Evolutionary conservation across 2,113 vertebrate species (phyloP), one percentile per base, ranked within the genome.

Genomic region (Plecotus auritus): DNA sequence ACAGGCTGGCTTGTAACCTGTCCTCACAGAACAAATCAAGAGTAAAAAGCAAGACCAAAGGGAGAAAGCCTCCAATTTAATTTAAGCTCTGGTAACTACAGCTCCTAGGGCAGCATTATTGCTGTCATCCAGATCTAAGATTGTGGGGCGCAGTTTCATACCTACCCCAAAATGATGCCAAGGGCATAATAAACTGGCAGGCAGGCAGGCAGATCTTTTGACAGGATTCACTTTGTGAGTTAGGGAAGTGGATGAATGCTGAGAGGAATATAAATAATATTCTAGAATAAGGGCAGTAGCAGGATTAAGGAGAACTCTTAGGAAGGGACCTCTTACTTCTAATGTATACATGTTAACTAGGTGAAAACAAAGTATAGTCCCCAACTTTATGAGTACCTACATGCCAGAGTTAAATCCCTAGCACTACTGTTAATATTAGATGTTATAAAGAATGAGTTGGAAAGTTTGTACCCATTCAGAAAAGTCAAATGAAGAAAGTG

Each of bases 401-500:
- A 51, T 30, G 73, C 69, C 77, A 82, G 42, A 80, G 40, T 59
- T 89, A 84, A 80, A 90, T 80, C 59, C 72, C 66, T n/a, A 89
- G 76, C 4, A 69, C 72, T 70, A 74, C 70, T 85, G 4, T 67
- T 83, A 85, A 18, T 32, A 56, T 32, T n/a, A 83, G 64, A 73
- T 91, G n/a, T 40, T 51, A 49, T 0, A 92, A 49, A 67, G 64
- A 77, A 10, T 42, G 54, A 83, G 32, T 30, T 30, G 49, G 35
- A 89, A 90, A 92, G 28, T 61, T 69, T 94, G 20, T 73, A 59
- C 37, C 54, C 87, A 77, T 67, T 89, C 35, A 77, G 59, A 87
- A 51, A 95, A 87, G 64, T 82, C 35, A 35, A 81, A 87, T 32
- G 51, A 85, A 90, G 54, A 96, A 96, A 94, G 10, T 22, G 12